Base-by-base conservation (phyloP, 2,888 invertebrate species). In the Acheta domesticus region DNA sequence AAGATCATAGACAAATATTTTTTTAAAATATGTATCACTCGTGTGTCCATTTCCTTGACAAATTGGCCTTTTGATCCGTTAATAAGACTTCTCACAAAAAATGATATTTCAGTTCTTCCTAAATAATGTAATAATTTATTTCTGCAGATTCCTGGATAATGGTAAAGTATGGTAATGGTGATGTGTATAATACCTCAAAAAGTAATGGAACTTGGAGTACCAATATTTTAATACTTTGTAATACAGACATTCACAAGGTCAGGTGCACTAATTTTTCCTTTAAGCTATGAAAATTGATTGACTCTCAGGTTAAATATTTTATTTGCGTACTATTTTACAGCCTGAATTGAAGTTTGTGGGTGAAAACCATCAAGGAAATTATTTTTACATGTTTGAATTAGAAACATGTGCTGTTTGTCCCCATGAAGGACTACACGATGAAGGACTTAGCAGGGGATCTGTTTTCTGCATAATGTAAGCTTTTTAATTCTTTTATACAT, bases 391-490 rank as follows among this genome's bases (percentile, higher is more conserved):
- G 36, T 79, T 79, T 75, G 76, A 75, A 49, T 49, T 79, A n/a
- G 23, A 36, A 11, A 75, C 78, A 2, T 49, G 75, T 48, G 16
- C 49, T 14, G 8, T 79, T 16, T 79, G 78, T 19, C 20, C 12
- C 8, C 19, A 21, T 23, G 49, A 36, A 36, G 36, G 5, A 36
- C 8, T 36, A 36, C 36, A 36, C 8, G 62, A 62, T n/a, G 49
- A 49, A 21, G 78, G 76, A 12, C 21, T 79, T 20, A 79, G 79
- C 76, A 76, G 48, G 50, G 79, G 79, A n/a, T 79, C 79, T 23
- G 76, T 79, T 21, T 76, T 79, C 48, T 79, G 79, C 16, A 79
- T 79, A 19, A 76, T 79, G 79, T 79, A 73, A 76, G 79, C 16
- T 48, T 73, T 21, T n/a, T 75, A 23, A 21, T 75, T 16, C 3